A percentile compares a stretch with the other conserved stretches of the same genome.
phyloP scores from a whole-genome alignment of 2,888 invertebrate species.

The Calliphora vomitoria region DNA sequence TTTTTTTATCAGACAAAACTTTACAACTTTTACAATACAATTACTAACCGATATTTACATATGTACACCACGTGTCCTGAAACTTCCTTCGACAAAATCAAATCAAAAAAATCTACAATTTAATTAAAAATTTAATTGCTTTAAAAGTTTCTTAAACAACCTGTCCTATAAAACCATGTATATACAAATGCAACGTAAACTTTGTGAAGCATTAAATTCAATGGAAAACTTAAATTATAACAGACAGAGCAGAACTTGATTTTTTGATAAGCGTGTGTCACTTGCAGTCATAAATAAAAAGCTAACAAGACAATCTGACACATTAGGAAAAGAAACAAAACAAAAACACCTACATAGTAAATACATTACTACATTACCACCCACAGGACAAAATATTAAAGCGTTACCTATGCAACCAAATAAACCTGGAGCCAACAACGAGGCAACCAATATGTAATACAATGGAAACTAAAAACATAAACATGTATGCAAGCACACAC shows the following conservation, averaged over 20 bases:
- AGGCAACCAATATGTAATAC: constrained; percentile 27
- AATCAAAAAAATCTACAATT: background rate
- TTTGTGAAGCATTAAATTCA: constrained; percentile 35
- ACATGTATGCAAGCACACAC: background rate
- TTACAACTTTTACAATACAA: too few species aligned
- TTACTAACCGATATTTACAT: too few species aligned
- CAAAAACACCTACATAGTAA: constrained; percentile 10
- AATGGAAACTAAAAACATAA: constrained; percentile 26
- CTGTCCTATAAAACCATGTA: too few species aligned
- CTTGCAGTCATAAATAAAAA: constrained; percentile 72
- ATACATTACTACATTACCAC: constrained; percentile 19
- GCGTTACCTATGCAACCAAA: constrained; percentile 69
- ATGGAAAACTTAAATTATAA: constrained; percentile 34
- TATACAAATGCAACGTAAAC: background rate
- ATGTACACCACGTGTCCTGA: too few species aligned
- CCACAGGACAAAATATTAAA: constrained; percentile 59
- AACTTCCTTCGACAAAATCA: background rate
- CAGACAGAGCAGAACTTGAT: constrained; percentile 51
- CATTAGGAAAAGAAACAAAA: constrained; percentile 12
- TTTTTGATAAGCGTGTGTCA: constrained; percentile 72
- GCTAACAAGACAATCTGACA: constrained; percentile 63
- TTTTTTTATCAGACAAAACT: too few species aligned
- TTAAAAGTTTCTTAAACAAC: background rate
- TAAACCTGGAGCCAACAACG: constrained; percentile 9
- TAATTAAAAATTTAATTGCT: background rate